phyloP scores from a whole-genome alignment of 2,113 vertebrate genomes.

The Vanacampus margaritifer region DNA sequence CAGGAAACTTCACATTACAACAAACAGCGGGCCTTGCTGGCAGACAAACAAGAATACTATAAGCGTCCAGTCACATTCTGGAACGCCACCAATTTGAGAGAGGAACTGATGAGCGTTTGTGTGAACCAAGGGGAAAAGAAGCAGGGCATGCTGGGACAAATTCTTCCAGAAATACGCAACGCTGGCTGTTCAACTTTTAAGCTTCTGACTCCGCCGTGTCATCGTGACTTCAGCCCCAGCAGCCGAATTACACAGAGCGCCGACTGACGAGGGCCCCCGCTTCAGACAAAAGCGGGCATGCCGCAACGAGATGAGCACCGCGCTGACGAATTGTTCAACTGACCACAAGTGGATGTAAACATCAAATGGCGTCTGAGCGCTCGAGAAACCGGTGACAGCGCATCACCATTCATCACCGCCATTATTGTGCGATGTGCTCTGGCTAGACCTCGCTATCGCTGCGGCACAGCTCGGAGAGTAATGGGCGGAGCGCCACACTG shows the following conservation, averaged over 20 bases:
- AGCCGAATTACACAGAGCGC: slow-evolving; percentile 7
- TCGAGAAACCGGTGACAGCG: slow-evolving; percentile 31
- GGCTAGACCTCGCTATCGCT: slow-evolving; percentile 43
- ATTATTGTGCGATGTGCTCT: slow-evolving; percentile 41
- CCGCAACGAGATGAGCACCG: slow-evolving; percentile 5
- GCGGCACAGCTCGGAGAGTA: slow-evolving; percentile 55
- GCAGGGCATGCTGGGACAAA: slow-evolving; percentile 55
- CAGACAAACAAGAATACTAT: slow-evolving; percentile 43
- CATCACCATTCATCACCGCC: slow-evolving; percentile 33
- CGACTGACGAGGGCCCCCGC: slow-evolving; percentile 11
- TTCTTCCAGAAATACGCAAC: slow-evolving; percentile 20
- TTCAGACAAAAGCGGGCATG: slow-evolving; percentile 6
- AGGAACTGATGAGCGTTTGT: slow-evolving; percentile 54
- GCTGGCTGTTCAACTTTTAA: slow-evolving; percentile 23
- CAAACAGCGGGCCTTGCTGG: slow-evolving; percentile 40
- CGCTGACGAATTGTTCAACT: slow-evolving; percentile 18
- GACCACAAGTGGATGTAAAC: slow-evolving; percentile 25
- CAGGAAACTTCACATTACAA: slow-evolving; percentile 47
- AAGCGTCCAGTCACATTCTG: slow-evolving; percentile 46
- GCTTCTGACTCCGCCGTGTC: slow-evolving; percentile 4
- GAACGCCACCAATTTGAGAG: slow-evolving; percentile 56
- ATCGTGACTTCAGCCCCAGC: slow-evolving; percentile 10
- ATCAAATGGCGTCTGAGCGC: slow-evolving; percentile 15
- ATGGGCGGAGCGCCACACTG: slow-evolving; percentile 51
- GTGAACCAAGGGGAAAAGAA: background rate